These are phyloP conservation scores for Drosophila sp. DNA, from an alignment of 1,140 invertebrate genomes.

Conservation along the genomic window DNA sequence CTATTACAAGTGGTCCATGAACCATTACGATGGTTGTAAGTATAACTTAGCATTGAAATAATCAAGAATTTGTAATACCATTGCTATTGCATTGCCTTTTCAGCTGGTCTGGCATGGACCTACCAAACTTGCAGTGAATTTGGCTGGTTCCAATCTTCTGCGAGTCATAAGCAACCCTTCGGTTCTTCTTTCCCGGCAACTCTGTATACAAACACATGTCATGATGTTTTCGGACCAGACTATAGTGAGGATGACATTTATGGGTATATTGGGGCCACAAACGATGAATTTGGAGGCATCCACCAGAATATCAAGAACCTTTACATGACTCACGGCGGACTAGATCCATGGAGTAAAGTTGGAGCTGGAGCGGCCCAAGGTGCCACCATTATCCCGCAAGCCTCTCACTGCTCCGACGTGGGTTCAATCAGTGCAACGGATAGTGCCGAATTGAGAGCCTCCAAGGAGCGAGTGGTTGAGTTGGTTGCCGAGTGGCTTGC, in stretches of 20 bases:
- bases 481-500: slow-evolving; percentile 70
- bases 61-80: background rate
- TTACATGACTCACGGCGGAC: slow-evolving; percentile 87
- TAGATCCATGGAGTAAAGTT: slow-evolving; percentile 88
- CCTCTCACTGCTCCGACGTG: slow-evolving; percentile 89
- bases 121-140: slow-evolving; percentile 91
- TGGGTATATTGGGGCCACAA: slow-evolving; percentile 85
- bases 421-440: slow-evolving; percentile 85
- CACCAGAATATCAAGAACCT: slow-evolving; percentile 86
- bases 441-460: slow-evolving; percentile 84
- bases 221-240: slow-evolving; percentile 87
- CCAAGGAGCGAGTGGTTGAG: slow-evolving; percentile 58
- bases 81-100: background rate
- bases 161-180: slow-evolving; percentile 87
- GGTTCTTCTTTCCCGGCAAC: slow-evolving; percentile 86
- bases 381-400: slow-evolving; percentile 75
- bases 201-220: slow-evolving; percentile 88
- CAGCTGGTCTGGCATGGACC: slow-evolving; percentile 85
- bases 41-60: background rate
- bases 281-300: slow-evolving; percentile 86
- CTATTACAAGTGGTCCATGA: slow-evolving; percentile 64
- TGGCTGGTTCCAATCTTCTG: slow-evolving; percentile 90
- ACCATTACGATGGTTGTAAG: slow-evolving; percentile 62
- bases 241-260: slow-evolving; percentile 52
- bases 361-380: slow-evolving; percentile 84